A percentile compares a stretch with the other conserved stretches of the same genome.
These are phyloP conservation scores for Drosophila eugracilis DNA, from an alignment of 1,140 invertebrate species.

Conservation along the genomic window DNA sequence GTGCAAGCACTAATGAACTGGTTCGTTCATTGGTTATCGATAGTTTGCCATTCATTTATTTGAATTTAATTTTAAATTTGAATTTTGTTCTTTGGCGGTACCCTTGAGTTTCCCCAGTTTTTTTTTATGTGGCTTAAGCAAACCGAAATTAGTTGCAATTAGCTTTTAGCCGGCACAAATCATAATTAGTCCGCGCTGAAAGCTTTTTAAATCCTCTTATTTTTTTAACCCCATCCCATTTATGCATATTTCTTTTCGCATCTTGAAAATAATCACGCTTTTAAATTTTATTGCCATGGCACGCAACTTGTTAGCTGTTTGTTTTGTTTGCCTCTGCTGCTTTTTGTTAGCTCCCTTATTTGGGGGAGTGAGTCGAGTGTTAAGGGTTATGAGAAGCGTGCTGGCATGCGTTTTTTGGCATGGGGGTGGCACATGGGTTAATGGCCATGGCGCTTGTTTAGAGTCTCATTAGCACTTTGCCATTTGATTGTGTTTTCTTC, in stretches of 20 bases:
- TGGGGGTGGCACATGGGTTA: constrained; percentile 21
- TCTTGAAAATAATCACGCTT: constrained; percentile 68
- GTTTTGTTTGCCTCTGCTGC: constrained; percentile 11
- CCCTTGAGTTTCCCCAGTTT: background rate
- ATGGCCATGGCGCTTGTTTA: constrained; percentile 60
- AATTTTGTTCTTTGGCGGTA: background rate
- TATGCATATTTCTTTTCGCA: constrained; percentile 18
- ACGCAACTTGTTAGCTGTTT: constrained; percentile 57
- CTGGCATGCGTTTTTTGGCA: constrained; percentile 34
- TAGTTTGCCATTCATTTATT: constrained; percentile 5
- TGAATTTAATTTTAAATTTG: constrained; percentile 9
- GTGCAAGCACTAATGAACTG: background rate
- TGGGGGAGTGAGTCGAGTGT: constrained; percentile 3
- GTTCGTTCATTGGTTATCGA: constrained; percentile 8
- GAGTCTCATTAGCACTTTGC: constrained; percentile 74
- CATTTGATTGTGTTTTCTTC: constrained; percentile 25
- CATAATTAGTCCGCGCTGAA: constrained; percentile 59
- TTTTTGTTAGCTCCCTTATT: constrained; percentile 14
- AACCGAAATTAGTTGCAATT: constrained; percentile 67
- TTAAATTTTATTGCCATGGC: constrained; percentile 71
- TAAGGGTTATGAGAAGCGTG: constrained; percentile 39
- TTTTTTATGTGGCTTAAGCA: constrained; percentile 30
- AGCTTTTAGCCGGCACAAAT: constrained; percentile 65
- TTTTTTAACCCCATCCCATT: background rate
- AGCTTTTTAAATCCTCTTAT: constrained; percentile 26